Conservation (phyloP, 2,888 invertebrate genomes). For the Matsumyia berberina region DNA sequence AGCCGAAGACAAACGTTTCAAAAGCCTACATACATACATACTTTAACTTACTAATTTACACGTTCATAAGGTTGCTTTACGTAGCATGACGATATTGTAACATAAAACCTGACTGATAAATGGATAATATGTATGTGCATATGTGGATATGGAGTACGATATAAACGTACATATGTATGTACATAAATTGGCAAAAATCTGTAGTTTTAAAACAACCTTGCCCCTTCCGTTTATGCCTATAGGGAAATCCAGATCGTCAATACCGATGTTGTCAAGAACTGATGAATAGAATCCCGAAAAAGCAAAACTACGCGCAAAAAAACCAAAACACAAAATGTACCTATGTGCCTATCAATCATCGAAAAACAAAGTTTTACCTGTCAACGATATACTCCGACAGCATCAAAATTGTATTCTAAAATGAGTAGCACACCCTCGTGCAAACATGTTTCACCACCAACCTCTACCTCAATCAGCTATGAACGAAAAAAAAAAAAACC, state of each 20-base stretch:
- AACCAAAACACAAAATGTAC: neutral
- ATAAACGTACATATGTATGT: too few relatives aligned
- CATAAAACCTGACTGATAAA: too few relatives aligned
- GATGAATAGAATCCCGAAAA: neutral
- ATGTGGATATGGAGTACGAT: too few relatives aligned
- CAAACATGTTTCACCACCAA: slow-evolving; percentile 59
- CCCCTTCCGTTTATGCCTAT: neutral
- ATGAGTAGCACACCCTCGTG: slow-evolving; percentile 55
- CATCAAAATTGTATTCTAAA: slow-evolving; percentile 17
- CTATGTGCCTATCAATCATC: slow-evolving; percentile 40
- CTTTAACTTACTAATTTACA: too few relatives aligned
- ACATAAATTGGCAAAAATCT: too few relatives aligned
- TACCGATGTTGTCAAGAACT: neutral
- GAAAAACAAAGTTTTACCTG: slow-evolving; percentile 31
- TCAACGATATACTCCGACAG: slow-evolving; percentile 19
- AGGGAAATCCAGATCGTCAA: neutral
- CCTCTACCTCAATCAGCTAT: slow-evolving; percentile 51
- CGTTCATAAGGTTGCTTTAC: too few relatives aligned
- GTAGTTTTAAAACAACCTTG: too few relatives aligned
- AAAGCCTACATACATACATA: too few relatives aligned
- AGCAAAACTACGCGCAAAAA: neutral
- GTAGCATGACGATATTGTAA: too few relatives aligned
- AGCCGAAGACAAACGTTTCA: too few relatives aligned
- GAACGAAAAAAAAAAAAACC: slow-evolving; percentile 29
- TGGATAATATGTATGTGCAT: too few relatives aligned